Evolutionary conservation across 2,888 invertebrate genomes (phyloP), one percentile per base, ranked within the genome.

Genomic region (Oscheius sp.): DNA sequence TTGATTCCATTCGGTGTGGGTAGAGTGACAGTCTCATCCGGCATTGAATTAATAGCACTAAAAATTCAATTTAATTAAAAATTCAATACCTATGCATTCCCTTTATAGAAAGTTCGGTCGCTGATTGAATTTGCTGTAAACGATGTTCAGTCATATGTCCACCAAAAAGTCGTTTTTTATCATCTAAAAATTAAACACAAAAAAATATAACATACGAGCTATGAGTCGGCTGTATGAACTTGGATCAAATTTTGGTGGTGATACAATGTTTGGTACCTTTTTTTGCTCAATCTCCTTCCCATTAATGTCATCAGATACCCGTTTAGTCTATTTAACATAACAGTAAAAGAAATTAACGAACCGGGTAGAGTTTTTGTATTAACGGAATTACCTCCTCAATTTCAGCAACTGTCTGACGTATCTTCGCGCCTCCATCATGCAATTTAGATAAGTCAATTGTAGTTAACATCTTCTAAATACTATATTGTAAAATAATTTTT

Each of bases 141-240:
- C 83, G 68, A 1, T 80, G 75, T 4, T 80, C 80, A 0, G 80
- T 85, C 83, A 85, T 84, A 50, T 77, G 72, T 47, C 85, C 85
- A n/a, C 78, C 80, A 59, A 78, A 80, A 9, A 85, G 50, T 20
- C 79, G 77, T 64, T 82, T 83, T 17, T 59, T 65, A 30, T 70
- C 71, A 17, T 72, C 72, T 59, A 65, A 57, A 66, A 17, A n/a
- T n/a, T 17, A 9, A 22, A 9, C 2, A 5, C 9, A 45, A 45
- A 33, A n/a, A 6, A 45, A 14, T 44, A 44, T 14, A 32, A 8
- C 6, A 4, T 17, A 65, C 65, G 28, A 3, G 54, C 45, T 5
- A 65, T 22, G 2, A 54, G 36, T 0, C 51, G 45, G 20, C 45
- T 38, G 5, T 51, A 36, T 17, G 26, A 14, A 1, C 12, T 32